Evolutionary conservation across 2,797 vertebrate genomes (phyloP), one percentile per base, ranked within the genome.

Genomic region (Micromesistius poutassou): DNA sequence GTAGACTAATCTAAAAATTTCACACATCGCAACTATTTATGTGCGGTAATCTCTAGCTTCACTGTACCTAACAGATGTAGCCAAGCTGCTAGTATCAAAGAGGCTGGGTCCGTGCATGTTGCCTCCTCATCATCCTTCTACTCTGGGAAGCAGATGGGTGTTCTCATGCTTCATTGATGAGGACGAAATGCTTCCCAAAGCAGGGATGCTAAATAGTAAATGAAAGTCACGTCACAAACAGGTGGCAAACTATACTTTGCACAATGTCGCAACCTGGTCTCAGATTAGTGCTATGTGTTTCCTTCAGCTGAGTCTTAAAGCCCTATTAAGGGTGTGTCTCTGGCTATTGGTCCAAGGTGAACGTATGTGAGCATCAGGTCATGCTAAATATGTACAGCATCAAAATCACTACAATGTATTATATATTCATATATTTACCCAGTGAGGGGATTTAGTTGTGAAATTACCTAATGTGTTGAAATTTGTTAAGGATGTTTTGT

Each of bases 151-250:
- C 83, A 89, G 86, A 86, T 84, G 82, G 82, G 77, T 85, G 76
- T 72, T 77, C 66, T 74, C 84, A 84, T 91, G 76, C 89, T 75
- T 90, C 87, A 91, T 89, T 89, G 77, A 90, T 83, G 70, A 76
- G 77, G 81, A 89, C 86, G 83, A 86, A 84, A 84, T 78, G 82
- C 78, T 83, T 75, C 79, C 46, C 82, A 84, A 82, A 80, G 83
- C 79, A 0, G 33, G 73, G 73, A 76, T 86, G 82, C 90, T 92
- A 89, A 90, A 91, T 91, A 92, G 90, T 93, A 89, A 91, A 92
- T 92, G 87, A 90, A 87, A 91, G 83, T 88, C 85, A 85, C 85
- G 85, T 86, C 81, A 88, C 75, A 78, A 85, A 90, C 83, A 87
- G 81, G 85, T 89, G 84, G 81, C 72, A 73, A 83, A 79, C 82